Evolutionary conservation across 2,113 vertebrate species (phyloP).

Genomic region (Noturus placidus): DNA sequence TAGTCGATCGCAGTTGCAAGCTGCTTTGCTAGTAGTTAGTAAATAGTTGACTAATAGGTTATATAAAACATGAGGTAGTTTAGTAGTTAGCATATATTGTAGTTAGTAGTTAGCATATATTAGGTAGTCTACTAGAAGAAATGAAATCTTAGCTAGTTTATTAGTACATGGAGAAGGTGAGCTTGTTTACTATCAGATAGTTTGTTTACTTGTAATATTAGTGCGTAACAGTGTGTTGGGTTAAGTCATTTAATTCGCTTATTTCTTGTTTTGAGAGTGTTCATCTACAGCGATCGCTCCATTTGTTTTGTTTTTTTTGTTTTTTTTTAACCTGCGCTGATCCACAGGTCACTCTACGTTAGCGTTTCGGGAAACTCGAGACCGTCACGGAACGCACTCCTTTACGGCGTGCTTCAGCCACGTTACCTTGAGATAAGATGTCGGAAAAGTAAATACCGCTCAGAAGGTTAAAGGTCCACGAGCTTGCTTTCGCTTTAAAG

Average conservation of each 20-base stretch:
- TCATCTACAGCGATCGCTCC: too few species aligned
- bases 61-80: not conserved
- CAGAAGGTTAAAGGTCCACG: not conserved
- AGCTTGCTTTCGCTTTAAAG: not conserved
- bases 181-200: not conserved
- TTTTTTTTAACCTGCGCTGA: slow-evolving; percentile 26
- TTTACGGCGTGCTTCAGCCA: slow-evolving; percentile 36
- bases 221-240: not conserved
- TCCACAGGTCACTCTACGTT: slow-evolving; percentile 26
- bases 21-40: not conserved
- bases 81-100: too few species aligned
- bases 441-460: slow-evolving; percentile 36
- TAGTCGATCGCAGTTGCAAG: too few species aligned
- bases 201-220: not conserved
- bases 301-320: not conserved
- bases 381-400: slow-evolving; percentile 6
- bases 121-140: not conserved
- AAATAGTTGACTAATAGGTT: not conserved
- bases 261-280: not conserved
- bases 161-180: not conserved
- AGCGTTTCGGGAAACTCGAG: slow-evolving; percentile 1
- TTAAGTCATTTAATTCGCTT: not conserved
- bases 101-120: not conserved
- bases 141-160: not conserved
- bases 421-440: slow-evolving; percentile 58